A percentile compares a stretch with the other conserved stretches of the same genome.
phyloP scores from a whole-genome alignment of 2,797 vertebrate genomes.

The Gila robusta region DNA sequence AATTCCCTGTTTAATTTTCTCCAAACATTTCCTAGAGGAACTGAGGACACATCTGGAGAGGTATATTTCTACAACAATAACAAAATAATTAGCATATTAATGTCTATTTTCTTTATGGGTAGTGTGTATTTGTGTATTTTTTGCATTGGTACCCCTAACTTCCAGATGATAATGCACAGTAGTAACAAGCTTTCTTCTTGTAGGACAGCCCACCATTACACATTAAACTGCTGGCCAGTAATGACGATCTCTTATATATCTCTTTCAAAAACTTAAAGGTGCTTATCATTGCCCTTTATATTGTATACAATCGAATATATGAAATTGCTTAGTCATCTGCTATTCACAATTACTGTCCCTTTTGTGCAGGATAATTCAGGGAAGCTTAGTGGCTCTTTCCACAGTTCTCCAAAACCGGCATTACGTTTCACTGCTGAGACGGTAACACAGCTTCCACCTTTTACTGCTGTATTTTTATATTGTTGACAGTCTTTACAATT shows the following conservation, averaged over 20 bases:
- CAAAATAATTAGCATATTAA: background rate
- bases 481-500: background rate
- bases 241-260: constrained; percentile 37
- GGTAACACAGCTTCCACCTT: background rate
- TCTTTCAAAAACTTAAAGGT: constrained; percentile 25
- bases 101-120: background rate
- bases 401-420: constrained; percentile 35
- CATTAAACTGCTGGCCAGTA: constrained; percentile 46
- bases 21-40: constrained; percentile 6
- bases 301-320: background rate
- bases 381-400: background rate
- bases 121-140: background rate
- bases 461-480: background rate
- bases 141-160: background rate
- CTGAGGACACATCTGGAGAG: constrained; percentile 8
- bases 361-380: constrained; percentile 19
- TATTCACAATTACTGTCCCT: background rate
- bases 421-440: constrained; percentile 31
- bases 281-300: background rate
- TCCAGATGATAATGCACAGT: background rate
- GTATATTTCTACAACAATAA: background rate
- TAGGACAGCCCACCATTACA: constrained; percentile 45
- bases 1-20: background rate
- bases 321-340: background rate
- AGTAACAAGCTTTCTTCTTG: constrained; percentile 5